phyloP scores from a whole-genome alignment of 2,888 invertebrate genomes.

The Standfussiana lucernea region DNA sequence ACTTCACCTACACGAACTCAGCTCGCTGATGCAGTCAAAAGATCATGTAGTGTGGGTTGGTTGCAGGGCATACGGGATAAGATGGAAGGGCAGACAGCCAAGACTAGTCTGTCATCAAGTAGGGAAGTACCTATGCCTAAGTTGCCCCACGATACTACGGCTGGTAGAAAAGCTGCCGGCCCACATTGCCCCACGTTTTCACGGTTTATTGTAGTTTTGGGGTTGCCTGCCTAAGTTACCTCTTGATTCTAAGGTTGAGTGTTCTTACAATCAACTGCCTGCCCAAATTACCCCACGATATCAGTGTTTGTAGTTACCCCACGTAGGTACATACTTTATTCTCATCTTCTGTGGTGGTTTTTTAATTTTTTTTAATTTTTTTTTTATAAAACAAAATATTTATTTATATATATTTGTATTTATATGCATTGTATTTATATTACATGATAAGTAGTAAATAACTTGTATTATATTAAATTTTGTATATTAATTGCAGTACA shows the following conservation, averaged over 20 bases:
- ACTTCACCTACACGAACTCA: neutral
- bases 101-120: neutral
- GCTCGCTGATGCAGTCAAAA: neutral
- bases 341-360: too few species aligned
- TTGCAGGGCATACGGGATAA: too few species aligned
- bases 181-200: neutral
- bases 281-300: too few species aligned
- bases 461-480: too few species aligned
- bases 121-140: neutral
- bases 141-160: neutral
- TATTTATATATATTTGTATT: too few species aligned
- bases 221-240: neutral
- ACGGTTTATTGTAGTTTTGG: neutral
- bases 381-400: too few species aligned
- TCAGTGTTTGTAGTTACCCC: neutral
- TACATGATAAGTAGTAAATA: too few species aligned
- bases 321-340: neutral
- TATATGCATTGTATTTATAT: too few species aligned
- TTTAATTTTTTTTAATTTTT: too few species aligned
- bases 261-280: neutral
- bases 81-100: neutral
- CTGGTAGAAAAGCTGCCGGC: neutral
- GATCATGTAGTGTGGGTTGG: too few species aligned
- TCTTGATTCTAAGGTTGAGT: neutral
- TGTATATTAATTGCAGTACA: too few species aligned